phyloP scores from a whole-genome alignment of 1,140 invertebrate genomes.

The Aphelenchoides fujianensis region DNA sequence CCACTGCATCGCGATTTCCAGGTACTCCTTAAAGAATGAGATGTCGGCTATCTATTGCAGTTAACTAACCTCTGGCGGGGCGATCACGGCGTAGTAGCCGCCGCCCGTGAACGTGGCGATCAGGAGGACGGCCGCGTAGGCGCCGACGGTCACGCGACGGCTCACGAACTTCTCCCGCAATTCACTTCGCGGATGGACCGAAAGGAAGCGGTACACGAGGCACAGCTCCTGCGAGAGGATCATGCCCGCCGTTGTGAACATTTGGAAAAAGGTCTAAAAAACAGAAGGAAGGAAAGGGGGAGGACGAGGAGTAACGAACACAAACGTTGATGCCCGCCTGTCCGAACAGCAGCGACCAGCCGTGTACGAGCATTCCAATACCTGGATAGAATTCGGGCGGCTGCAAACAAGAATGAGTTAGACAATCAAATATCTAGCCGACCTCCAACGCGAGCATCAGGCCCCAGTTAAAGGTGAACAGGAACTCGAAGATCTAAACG shows the following conservation, averaged over 20 bases:
- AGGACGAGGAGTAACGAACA: too few species aligned
- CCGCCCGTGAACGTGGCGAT: not conserved
- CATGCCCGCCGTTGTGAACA: not conserved
- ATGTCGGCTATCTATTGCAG: not conserved
- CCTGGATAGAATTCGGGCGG: too few species aligned
- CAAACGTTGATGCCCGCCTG: too few species aligned
- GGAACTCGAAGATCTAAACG: not conserved
- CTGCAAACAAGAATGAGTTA: too few species aligned
- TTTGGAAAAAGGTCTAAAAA: not conserved
- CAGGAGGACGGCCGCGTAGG: not conserved
- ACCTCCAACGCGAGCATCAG: too few species aligned
- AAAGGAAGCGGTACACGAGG: not conserved
- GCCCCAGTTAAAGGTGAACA: not conserved
- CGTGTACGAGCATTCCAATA: too few species aligned
- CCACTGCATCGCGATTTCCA: not conserved
- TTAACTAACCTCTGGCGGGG: not conserved
- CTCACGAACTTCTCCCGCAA: not conserved
- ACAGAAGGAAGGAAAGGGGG: too few species aligned
- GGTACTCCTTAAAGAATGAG: not conserved
- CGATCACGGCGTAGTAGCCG: not conserved
- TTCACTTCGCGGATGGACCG: not conserved
- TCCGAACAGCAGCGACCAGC: too few species aligned
- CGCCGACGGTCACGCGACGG: not conserved
- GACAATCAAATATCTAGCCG: too few species aligned
- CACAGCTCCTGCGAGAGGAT: not conserved